These are phyloP conservation scores for Excalfactoria chinensis DNA, from an alignment of 2,113 vertebrate species.

Conservation along the genomic window DNA sequence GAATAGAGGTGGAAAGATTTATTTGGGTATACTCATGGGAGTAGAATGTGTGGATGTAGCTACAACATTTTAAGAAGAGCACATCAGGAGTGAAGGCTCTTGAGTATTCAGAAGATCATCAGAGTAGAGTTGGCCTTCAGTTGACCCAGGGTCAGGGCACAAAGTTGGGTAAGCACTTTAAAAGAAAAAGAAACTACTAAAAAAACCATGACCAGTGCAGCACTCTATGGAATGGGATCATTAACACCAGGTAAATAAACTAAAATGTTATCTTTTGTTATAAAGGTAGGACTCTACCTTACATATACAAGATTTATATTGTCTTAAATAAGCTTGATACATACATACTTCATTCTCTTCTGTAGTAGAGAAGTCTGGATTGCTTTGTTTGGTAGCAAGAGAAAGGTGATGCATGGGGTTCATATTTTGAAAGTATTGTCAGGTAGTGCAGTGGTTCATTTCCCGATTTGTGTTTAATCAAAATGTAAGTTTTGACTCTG, in stretches of 20 bases:
- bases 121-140: constrained; percentile 8
- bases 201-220: not conserved
- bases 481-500: not conserved
- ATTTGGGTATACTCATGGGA: not conserved
- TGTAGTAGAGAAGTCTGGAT: not conserved
- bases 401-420: not conserved
- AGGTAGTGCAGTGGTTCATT: accelerated
- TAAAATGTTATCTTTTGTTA: not conserved
- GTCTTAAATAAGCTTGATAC: not conserved
- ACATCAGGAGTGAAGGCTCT: not conserved
- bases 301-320: accelerated
- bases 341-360: accelerated
- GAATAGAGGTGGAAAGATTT: not conserved
- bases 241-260: not conserved
- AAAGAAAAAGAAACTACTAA: not conserved
- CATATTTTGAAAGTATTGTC: not conserved
- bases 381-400: not conserved
- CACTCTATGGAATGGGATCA: not conserved
- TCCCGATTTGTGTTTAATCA: not conserved
- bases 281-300: accelerated
- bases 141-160: not conserved
- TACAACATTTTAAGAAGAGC: not conserved
- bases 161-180: not conserved
- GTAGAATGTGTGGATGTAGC: not conserved
- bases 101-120: not conserved